Conservation (phyloP, 2,888 invertebrate species). For the Lypha dubia region DNA sequence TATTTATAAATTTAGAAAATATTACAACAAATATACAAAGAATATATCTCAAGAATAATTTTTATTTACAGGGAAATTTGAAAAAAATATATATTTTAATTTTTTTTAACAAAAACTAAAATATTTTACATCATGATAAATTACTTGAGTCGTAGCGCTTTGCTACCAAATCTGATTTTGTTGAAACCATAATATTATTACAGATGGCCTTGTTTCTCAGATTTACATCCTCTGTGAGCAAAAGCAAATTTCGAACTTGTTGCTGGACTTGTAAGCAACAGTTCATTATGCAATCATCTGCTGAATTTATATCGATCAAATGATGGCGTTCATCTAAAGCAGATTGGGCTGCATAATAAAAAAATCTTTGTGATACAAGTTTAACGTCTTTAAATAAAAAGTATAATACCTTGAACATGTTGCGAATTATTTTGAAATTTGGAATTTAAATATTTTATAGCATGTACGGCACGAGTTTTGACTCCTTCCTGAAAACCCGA, state of each 20-base stretch:
- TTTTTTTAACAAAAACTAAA: conserved; percentile 45
- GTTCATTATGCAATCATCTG: conserved; percentile 85
- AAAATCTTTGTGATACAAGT: background rate
- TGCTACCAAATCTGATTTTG: conserved; percentile 78
- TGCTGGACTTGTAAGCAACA: conserved; percentile 84
- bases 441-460: conserved; percentile 79
- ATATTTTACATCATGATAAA: conserved; percentile 41
- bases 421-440: conserved; percentile 75
- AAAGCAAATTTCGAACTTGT: conserved; percentile 81
- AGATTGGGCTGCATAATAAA: conserved; percentile 83
- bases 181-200: conserved; percentile 81
- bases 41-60: background rate
- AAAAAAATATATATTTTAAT: conserved; percentile 5
- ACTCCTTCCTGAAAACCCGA: conserved; percentile 73
- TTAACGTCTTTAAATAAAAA: background rate
- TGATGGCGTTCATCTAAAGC: conserved; percentile 83
- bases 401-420: conserved; percentile 75
- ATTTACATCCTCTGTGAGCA: conserved; percentile 84
- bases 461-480: conserved; percentile 74
- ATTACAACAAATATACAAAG: background rate
- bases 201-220: conserved; percentile 84
- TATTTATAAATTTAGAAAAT: background rate
- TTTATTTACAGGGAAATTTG: conserved; percentile 14
- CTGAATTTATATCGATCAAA: conserved; percentile 81
- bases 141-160: conserved; percentile 53